phyloP scores from a whole-genome alignment of 1,140 invertebrate species.

The Pachypeltis micranthus region DNA sequence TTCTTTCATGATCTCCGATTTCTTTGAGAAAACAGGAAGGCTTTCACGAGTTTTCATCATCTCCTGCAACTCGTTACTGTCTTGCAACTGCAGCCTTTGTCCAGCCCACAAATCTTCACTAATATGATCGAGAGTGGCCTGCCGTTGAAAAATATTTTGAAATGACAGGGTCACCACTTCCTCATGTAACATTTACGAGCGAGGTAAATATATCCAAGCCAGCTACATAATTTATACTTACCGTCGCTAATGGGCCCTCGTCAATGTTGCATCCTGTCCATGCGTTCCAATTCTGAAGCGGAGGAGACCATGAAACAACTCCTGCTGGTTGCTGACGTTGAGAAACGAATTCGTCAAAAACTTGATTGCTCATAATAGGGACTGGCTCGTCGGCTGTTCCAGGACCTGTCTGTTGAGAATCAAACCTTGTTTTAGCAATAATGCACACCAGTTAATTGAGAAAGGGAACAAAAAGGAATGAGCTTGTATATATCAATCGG shows the following conservation, averaged over 20 bases:
- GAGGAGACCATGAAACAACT: slow-evolving; percentile 90
- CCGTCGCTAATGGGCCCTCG: slow-evolving; percentile 72
- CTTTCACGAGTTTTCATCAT: slow-evolving; percentile 52
- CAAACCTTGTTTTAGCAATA: no score
- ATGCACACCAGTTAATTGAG: no score
- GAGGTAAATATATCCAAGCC: no score
- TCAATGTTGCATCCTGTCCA: slow-evolving; percentile 93
- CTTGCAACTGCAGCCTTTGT: slow-evolving; percentile 49
- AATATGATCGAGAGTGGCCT: slow-evolving; percentile 63
- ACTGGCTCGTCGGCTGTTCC: slow-evolving; percentile 32
- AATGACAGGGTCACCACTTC: no score
- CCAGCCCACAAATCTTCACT: slow-evolving; percentile 60
- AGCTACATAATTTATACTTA: slow-evolving; percentile 35
- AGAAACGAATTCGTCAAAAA: slow-evolving; percentile 49
- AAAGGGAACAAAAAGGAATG: no score
- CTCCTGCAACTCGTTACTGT: slow-evolving; percentile 45
- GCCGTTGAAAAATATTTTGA: slow-evolving; percentile 18
- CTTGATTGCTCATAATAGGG: slow-evolving; percentile 44
- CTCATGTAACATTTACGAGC: no score
- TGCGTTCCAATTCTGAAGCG: slow-evolving; percentile 89
- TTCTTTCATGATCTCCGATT: slow-evolving; percentile 61
- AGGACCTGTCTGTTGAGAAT: slow-evolving; percentile 1
- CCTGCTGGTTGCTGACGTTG: slow-evolving; percentile 46
- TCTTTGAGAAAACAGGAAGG: slow-evolving; percentile 64
- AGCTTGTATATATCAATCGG: no score